Evolutionary conservation across 2,113 vertebrate species (phyloP).

Genomic region (Miniopterus natalensis): DNA sequence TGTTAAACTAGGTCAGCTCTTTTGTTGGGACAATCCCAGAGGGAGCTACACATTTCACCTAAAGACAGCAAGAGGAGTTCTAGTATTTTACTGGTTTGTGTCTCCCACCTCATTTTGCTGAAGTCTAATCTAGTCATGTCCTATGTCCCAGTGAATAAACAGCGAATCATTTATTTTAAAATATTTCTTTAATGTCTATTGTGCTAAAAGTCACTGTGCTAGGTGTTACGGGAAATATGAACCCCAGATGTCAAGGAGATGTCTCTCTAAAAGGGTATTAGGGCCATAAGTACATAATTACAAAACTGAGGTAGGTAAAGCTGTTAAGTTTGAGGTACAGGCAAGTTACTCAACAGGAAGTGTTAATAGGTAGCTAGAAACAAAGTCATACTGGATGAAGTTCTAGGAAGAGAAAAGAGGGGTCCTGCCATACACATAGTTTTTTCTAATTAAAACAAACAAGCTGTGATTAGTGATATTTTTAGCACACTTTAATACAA

Average conservation of each 20-base stretch:
- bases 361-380: background rate
- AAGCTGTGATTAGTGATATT: background rate
- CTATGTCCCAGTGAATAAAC: slow-evolving; percentile 1
- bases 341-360: background rate
- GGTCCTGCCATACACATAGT: background rate
- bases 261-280: background rate
- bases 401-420: background rate
- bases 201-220: background rate
- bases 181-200: background rate
- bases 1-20: slow-evolving; percentile 80
- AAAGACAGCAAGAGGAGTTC: slow-evolving; percentile 71
- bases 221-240: background rate
- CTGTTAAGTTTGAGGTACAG: background rate
- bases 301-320: background rate
- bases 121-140: background rate
- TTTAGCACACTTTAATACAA: background rate
- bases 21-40: slow-evolving; percentile 79
- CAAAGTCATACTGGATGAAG: background rate
- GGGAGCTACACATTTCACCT: slow-evolving; percentile 79
- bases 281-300: background rate
- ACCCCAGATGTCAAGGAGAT: background rate
- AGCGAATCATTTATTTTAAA: slow-evolving; percentile 45
- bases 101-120: slow-evolving; percentile 27
- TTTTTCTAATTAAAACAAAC: slow-evolving; percentile 1
- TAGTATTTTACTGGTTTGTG: slow-evolving; percentile 30